A percentile compares a stretch with the other conserved stretches of the same genome.
These are phyloP conservation scores for Cloeon dipterum DNA, from an alignment of 2,888 invertebrate species.

Conservation along the genomic window DNA sequence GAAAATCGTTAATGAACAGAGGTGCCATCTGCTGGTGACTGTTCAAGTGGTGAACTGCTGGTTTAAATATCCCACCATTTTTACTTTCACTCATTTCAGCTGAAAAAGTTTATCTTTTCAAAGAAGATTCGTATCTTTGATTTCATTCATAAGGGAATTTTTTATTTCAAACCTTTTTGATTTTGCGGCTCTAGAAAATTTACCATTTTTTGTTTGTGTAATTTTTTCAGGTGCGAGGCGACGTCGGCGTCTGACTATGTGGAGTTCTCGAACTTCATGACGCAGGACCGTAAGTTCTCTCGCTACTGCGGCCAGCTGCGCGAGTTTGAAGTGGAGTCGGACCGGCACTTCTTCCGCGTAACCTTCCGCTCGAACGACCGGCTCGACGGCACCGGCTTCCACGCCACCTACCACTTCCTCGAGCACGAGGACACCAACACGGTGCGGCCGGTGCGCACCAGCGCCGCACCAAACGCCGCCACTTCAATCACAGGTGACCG, in stretches of 20 bases:
- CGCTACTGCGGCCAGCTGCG: slow-evolving; percentile 70
- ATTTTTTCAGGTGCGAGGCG: slow-evolving; percentile 70
- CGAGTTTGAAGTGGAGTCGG: slow-evolving; percentile 64
- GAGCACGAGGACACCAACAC: slow-evolving; percentile 37
- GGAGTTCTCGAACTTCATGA: slow-evolving; percentile 86
- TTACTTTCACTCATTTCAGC: too few relatives aligned
- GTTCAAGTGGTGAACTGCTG: too few relatives aligned
- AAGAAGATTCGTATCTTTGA: too few relatives aligned
- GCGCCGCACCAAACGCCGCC: neutral
- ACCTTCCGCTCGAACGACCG: slow-evolving; percentile 86
- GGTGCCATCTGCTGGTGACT: too few relatives aligned
- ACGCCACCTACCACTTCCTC: slow-evolving; percentile 71
- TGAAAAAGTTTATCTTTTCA: too few relatives aligned
- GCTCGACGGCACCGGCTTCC: slow-evolving; percentile 84
- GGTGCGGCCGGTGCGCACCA: slow-evolving; percentile 16
- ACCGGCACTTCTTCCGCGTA: slow-evolving; percentile 81
- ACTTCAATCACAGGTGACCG: too few relatives aligned
- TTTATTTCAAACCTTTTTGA: too few relatives aligned
- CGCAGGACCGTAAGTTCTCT: slow-evolving; percentile 69
- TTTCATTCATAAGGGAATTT: too few relatives aligned
- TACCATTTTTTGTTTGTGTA: too few relatives aligned
- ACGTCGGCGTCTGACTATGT: slow-evolving; percentile 86
- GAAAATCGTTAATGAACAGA: too few relatives aligned
- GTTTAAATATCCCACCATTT: too few relatives aligned
- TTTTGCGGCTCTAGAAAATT: too few relatives aligned